Evolutionary conservation across 2,797 vertebrate genomes (phyloP), one percentile per base, ranked within the genome.

Genomic region (Toxotes lorentzi): DNA sequence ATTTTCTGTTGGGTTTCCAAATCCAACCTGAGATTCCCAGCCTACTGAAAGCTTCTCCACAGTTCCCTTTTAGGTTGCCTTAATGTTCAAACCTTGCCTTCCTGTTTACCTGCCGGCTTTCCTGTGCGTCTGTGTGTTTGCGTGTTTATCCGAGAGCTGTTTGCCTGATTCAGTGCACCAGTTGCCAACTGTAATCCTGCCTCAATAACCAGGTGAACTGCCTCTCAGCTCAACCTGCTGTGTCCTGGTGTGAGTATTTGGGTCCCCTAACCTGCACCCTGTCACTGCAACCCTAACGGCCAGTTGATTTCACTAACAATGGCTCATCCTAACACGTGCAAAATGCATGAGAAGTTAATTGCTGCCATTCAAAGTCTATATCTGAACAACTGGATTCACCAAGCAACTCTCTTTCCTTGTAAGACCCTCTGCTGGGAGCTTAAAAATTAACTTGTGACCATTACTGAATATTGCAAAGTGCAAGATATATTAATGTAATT

Each of bases 271-370:
- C 80, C 51, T 74, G 69, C 5, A 9, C 45, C 13, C 57, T 62
- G 70, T 60, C 27, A 65, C 72, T 23, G 48, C 40, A 76, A 58
- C 47, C 59, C 50, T 58, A 54, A 10, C 32, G 5, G 58, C 45
- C 41, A 7, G 45, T 78, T 73, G 35, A 61, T 76, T 70, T 74
- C 66, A 66, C 65, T 5, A 35, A 72, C 54, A 73, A 77, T 17
- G n/a, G 58, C 8, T 65, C 30, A n/a, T 63, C 34, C 32, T 50
- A 27, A 69, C 68, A 12, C 17, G 30, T 77, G 75, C 68, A 77
- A 41, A 60, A 80, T 63, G 57, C 76, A 84, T 45, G 50, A 84
- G 63, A 64, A 7, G 69, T 12, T 56, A 38, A 80, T 73, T 68
- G 35, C 51, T 54, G 51, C 58, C 53, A 67, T 53, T 78, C n/a